Evolutionary conservation across 1,140 invertebrate species (phyloP).

Genomic region (Zophobas morio): DNA sequence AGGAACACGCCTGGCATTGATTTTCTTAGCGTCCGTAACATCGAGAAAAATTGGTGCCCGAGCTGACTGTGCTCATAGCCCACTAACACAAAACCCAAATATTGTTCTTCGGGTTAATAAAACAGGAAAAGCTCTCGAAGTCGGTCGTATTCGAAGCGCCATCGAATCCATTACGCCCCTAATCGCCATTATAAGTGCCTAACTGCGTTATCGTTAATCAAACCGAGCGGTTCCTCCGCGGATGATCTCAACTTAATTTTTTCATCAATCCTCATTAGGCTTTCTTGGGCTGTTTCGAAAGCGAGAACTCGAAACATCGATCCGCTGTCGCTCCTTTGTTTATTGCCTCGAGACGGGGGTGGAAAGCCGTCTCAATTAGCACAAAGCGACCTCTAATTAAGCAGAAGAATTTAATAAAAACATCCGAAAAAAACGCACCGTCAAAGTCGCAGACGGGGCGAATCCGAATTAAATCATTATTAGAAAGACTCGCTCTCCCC

Average conservation of each 20-base stretch:
- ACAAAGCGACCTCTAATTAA: conserved; percentile 41
- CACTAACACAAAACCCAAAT: too few relatives aligned
- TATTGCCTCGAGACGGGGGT: conserved; percentile 1
- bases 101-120: too few relatives aligned
- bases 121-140: too few relatives aligned
- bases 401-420: conserved; percentile 30
- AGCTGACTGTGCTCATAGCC: too few relatives aligned
- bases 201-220: too few relatives aligned
- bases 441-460: conserved; percentile 3
- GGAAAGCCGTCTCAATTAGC: conserved; percentile 38
- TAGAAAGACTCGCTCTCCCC: not conserved
- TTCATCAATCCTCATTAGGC: conserved; percentile 1
- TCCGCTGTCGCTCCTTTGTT: conserved; percentile 18
- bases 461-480: conserved; percentile 1
- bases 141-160: too few relatives aligned
- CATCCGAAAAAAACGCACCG: not conserved
- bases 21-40: too few relatives aligned
- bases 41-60: too few relatives aligned
- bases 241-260: not conserved
- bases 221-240: not conserved
- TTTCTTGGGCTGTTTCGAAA: not conserved
- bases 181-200: too few relatives aligned
- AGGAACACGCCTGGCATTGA: too few relatives aligned
- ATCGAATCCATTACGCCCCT: too few relatives aligned
- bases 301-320: conserved; percentile 21